Base-by-base conservation (phyloP, 2,113 vertebrate species). In the Dicrurus megarhynchus region DNA sequence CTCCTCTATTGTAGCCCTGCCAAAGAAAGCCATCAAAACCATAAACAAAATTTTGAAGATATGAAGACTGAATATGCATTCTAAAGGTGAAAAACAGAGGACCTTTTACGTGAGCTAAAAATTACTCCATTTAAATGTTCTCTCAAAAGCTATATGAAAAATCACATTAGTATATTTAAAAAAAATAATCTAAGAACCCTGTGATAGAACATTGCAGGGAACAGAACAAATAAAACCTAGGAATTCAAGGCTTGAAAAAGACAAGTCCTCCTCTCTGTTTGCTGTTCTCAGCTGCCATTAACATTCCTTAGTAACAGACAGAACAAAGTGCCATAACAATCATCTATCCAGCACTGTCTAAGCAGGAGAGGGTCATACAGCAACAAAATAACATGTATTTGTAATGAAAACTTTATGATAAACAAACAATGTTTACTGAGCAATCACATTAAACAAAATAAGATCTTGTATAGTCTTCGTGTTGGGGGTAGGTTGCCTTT, bases 1-100 rank as follows among this genome's bases (percentile, higher is more conserved):
- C 84, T 99, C 99, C 96, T 99, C 99, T 94, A 99, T 99, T 19
- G 98, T 98, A 96, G 99, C 99, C 98, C 99, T 99, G 97, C 93
- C 69, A 95, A 97, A 67, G 32, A 63, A 71, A 96, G 50, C 5
- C 35, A 96, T 39, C 20, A 75, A 93, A 96, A 95, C 17, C 47
- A 92, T 16, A 95, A 74, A 15, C 1, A 42, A 73, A 67, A 83
- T 47, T n/a, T 71, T 79, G 12, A 87, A 75, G 30, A 53, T 44
- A 71, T 37, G 16, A 94, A 92, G 84, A 91, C 47, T 24, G 7
- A 88, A 76, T 28, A 78, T 2, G 8, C 41, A 77, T 52, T 52
- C 16, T 65, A 77, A 76, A 82, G 19, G 7, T 28, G 22, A 13
- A 56, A 67, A 71, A 46, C 14, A 93, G 10, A 73, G 16, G 20